Base-by-base conservation (phyloP, 1,140 invertebrate species). In the Hylyphantes graminicola region DNA sequence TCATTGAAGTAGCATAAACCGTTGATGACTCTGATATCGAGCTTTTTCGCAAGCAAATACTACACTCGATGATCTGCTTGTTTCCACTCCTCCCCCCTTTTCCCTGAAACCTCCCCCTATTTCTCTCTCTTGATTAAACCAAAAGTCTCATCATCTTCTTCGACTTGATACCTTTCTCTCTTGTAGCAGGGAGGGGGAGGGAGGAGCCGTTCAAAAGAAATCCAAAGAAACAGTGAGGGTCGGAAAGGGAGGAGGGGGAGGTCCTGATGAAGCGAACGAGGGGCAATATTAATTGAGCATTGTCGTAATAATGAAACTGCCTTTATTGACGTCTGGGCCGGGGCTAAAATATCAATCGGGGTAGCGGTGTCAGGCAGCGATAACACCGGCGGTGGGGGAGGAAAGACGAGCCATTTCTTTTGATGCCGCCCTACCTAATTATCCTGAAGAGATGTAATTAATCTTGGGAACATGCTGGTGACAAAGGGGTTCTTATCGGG, bases 361-460 rank as follows among this genome's bases (percentile, higher is more conserved):
- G 80, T 74, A 83, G 70, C 61, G 80, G 80, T 83, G 80, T 83
- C 80, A 75, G 80, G 80, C 70, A 74, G 80, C 70, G 80, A 83
- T 83, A 83, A 83, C 80, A 83, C 80, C 80, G 80, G 59, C 80
- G 80, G 80, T 70, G 59, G 80, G 35, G 35, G n/a, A n/a, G 35
- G 35, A 35, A 35, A 35, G 35, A 35, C 35, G 35, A 35, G 35
- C 35, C 80, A 72, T 83, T 83, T 83, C 80, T 83, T 83, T 83
- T 75, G 80, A 83, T 83, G 80, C 80, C 82, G 63, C 65, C 82
- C 73, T 76, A 85, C 73, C 82, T 85, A 85, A 85, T 85, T 85
- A 85, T 85, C 82, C 82, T 85, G 82, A 85, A 85, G 82, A 85
- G 82, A 85, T 85, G 82, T 85, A 85, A 85, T 85, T 85, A 85